Percentiles rank a stretch among this genome's conserved stretches.
Conservation (phyloP, 2,113 vertebrate species). For the Malurus melanocephalus region DNA sequence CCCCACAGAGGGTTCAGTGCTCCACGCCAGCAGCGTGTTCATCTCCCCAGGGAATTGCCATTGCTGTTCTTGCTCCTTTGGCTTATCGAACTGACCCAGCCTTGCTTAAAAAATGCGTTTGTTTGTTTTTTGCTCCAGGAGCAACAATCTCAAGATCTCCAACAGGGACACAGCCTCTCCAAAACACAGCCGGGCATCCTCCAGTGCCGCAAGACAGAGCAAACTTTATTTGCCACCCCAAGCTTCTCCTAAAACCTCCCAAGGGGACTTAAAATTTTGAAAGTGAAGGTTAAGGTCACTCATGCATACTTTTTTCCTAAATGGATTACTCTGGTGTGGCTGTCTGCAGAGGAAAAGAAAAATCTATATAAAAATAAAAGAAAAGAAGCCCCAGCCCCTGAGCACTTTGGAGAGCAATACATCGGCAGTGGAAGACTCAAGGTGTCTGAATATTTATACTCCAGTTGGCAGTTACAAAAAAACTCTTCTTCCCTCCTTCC, state of each 20-base stretch:
- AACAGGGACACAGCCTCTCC: neutral
- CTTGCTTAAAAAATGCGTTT: neutral
- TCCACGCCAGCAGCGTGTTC: rapidly evolving
- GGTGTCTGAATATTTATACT: slow-evolving; percentile 57
- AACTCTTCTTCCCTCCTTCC: slow-evolving; percentile 30
- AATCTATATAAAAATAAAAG: neutral
- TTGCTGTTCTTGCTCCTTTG: neutral
- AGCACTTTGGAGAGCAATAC: slow-evolving; percentile 10
- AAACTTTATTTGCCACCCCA: slow-evolving; percentile 41
- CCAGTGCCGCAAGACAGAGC: neutral
- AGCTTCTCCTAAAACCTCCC: slow-evolving; percentile 37
- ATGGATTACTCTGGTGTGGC: neutral
- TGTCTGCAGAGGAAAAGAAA: neutral
- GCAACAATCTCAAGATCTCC: neutral
- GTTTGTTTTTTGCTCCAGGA: neutral
- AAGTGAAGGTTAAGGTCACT: slow-evolving; percentile 59
- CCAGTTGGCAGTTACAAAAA: slow-evolving; percentile 34
- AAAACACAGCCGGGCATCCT: neutral
- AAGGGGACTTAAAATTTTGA: neutral
- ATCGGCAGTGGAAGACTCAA: slow-evolving; percentile 15
- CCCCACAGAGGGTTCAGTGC: neutral
- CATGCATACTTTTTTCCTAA: slow-evolving; percentile 37
- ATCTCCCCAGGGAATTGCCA: neutral
- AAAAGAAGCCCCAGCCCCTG: neutral
- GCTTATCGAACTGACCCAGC: neutral